Evolutionary conservation across 1,140 invertebrate genomes (phyloP).

Genomic region (Cyphomyrmex costatus): DNA sequence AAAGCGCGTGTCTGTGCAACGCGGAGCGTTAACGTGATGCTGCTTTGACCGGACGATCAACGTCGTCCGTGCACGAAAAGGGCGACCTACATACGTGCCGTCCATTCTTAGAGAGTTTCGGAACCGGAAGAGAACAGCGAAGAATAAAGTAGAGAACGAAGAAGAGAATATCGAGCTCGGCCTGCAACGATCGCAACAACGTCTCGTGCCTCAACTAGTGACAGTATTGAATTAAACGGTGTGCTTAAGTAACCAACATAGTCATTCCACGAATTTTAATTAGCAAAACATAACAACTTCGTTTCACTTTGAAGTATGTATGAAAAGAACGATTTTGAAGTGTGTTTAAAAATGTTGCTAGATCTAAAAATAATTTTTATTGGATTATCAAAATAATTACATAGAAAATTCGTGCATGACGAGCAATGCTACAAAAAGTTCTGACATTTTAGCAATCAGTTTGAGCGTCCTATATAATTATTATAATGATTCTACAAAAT

Average conservation of each 20-base stretch:
- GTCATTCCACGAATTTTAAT: slow-evolving; percentile 16
- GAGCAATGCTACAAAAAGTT: no score
- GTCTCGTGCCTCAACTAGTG: slow-evolving; percentile 32
- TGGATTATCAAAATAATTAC: no score
- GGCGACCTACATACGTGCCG: background rate
- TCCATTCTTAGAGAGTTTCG: background rate
- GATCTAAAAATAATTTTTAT: no score
- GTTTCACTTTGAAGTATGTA: no score
- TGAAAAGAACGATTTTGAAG: no score
- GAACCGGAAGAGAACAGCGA: background rate
- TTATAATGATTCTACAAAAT: no score
- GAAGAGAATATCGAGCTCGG: slow-evolving; percentile 27
- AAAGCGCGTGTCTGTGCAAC: slow-evolving; percentile 24
- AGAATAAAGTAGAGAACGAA: background rate
- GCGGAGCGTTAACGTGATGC: background rate
- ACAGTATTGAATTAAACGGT: slow-evolving; percentile 7
- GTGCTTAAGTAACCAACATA: background rate
- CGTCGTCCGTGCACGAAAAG: background rate
- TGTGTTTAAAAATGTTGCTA: no score
- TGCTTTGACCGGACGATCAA: slow-evolving; percentile 25
- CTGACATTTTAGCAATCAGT: no score
- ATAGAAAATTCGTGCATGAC: no score
- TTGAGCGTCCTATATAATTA: no score
- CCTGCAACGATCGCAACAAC: slow-evolving; percentile 46
- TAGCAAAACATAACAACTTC: background rate